Evolutionary conservation across 2,888 invertebrate genomes (phyloP).

Genomic region (Odontothrips loti): DNA sequence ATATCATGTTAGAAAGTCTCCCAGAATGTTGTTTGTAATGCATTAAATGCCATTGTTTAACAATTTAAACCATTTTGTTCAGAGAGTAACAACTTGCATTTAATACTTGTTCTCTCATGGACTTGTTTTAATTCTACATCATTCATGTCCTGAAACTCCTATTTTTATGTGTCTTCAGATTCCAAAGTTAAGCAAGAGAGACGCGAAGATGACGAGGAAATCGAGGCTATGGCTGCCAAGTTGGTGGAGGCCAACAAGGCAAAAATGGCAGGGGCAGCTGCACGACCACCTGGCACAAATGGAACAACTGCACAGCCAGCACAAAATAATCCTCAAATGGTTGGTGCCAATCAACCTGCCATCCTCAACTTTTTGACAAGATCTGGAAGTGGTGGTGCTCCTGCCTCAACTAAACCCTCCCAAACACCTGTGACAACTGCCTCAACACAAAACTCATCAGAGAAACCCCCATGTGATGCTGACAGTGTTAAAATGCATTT

Average conservation of each 20-base stretch:
- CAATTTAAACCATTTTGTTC: too few species aligned
- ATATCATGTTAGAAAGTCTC: too few species aligned
- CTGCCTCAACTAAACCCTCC: not conserved
- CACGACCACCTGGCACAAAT: not conserved
- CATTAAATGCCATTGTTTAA: too few species aligned
- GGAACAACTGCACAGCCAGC: slow-evolving; percentile 16
- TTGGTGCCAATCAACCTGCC: not conserved
- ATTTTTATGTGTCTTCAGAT: not conserved
- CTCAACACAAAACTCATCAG: not conserved
- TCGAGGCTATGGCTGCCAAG: slow-evolving; percentile 78
- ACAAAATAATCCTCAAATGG: not conserved
- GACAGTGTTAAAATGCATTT: slow-evolving; percentile 55
- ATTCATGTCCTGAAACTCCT: not conserved
- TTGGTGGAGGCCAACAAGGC: slow-evolving; percentile 79
- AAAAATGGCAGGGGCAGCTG: slow-evolving; percentile 51
- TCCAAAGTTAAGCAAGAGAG: slow-evolving; percentile 52
- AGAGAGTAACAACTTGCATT: too few species aligned
- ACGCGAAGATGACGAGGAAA: slow-evolving; percentile 84
- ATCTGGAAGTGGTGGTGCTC: not conserved
- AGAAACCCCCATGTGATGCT: slow-evolving; percentile 43
- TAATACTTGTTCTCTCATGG: too few species aligned
- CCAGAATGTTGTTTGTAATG: too few species aligned
- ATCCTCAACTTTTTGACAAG: not conserved
- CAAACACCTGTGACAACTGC: not conserved
- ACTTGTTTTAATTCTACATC: too few species aligned